Base-by-base conservation (phyloP, 2,113 vertebrate species). In the Reinhardtius hippoglossoides region DNA sequence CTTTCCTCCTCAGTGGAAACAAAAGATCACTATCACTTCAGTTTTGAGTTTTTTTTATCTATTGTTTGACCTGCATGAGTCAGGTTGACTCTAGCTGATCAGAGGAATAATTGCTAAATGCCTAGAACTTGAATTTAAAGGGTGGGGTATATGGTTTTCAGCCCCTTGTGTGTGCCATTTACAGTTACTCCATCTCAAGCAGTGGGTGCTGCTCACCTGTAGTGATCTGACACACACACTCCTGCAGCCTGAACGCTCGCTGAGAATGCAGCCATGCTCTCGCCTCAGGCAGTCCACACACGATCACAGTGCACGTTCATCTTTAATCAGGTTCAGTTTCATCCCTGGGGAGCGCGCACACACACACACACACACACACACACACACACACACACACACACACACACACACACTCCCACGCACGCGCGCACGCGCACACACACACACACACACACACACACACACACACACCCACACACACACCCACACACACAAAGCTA, bases 241-340 rank as follows among this genome's bases (percentile, higher is more conserved):
- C 73, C 73, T 83, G 70, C 62, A 85, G 71, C 67, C 59, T 57
- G 78, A 72, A 26, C 6, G 42, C 64, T 64, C 76, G 58, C 42
- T 15, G 52, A 67, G 68, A 70, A 81, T 37, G 71, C 63, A 56
- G 75, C 67, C 27, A 1, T 50, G 40, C 48, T 74, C 40, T 68
- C 62, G 48, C 74, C 54, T 61, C 55, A 27, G 77, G 63, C 24
- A 1, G 54, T 67, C 61, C 20, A 0, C 67, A 6, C 57, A 64
- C 37, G 10, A 31, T 42, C 68, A 62, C 35, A 59, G 58, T 40
- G 10, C 44, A 14, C 20, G 2, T 69, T 82, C 54, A 72, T 64
- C 71, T 84, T 74, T 61, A 74, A 84, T 84, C 61, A 9, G 52
- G 56, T 71, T 81, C 54, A 75, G 1, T 70, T 75, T 78, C 59